phyloP scores from a whole-genome alignment of 2,888 invertebrate genomes.

The Leptinotarsa tumamoca region DNA sequence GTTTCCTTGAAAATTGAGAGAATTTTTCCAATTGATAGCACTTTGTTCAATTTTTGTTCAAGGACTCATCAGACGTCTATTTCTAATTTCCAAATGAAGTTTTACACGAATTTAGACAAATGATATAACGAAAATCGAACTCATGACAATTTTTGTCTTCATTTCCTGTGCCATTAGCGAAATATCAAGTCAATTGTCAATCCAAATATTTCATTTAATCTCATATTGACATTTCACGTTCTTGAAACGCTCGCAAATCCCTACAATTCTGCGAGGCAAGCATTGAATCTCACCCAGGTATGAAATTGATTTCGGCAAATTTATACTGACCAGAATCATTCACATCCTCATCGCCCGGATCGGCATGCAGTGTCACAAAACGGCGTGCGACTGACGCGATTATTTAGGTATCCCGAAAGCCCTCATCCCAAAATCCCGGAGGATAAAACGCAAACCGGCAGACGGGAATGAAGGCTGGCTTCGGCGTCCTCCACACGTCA shows the following conservation, averaged over 20 bases:
- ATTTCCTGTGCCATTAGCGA: too few species aligned
- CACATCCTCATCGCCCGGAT: background rate
- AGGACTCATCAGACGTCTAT: too few species aligned
- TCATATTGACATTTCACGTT: too few species aligned
- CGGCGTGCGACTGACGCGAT: slow-evolving; percentile 55
- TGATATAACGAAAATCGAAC: too few species aligned
- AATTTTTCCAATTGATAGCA: too few species aligned
- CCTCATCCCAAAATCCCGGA: slow-evolving; percentile 56
- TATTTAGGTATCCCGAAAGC: slow-evolving; percentile 57
- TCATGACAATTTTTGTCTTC: too few species aligned
- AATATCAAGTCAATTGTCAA: too few species aligned
- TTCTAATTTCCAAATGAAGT: too few species aligned
- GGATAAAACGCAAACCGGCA: slow-evolving; percentile 58
- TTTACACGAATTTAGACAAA: too few species aligned
- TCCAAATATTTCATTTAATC: too few species aligned
- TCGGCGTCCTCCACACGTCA: slow-evolving; percentile 34
- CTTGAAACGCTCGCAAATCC: background rate
- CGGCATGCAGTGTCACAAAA: slow-evolving; percentile 18
- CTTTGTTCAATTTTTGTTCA: too few species aligned
- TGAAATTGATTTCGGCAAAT: slow-evolving; percentile 59
- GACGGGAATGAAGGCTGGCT: slow-evolving; percentile 48
- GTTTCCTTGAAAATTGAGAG: too few species aligned
- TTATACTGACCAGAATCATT: slow-evolving; percentile 51
- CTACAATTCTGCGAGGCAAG: background rate
- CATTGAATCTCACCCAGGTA: slow-evolving; percentile 49